Conservation (phyloP, 2,797 vertebrate genomes). For the Podarcis lilfordi region DNA sequence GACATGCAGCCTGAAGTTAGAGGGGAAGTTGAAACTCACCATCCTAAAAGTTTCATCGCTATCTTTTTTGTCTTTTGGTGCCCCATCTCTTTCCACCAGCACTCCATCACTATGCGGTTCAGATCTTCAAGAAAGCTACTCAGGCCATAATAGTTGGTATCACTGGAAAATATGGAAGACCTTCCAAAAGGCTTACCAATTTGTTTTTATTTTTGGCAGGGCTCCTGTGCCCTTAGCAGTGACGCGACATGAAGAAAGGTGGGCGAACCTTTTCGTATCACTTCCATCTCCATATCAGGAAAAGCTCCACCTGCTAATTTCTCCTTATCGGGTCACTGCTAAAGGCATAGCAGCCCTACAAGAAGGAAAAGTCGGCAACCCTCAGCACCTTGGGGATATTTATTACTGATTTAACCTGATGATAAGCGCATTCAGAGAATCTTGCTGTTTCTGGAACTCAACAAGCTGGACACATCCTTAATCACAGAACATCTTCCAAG, state of each 20-base stretch:
- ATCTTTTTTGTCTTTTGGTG: background rate
- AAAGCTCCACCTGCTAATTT: background rate
- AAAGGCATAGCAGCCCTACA: background rate
- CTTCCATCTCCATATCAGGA: background rate
- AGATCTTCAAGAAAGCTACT: background rate
- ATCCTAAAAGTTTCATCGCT: background rate
- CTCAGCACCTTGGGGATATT: background rate
- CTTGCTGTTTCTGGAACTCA: background rate
- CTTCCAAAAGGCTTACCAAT: background rate
- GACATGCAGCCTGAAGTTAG: background rate
- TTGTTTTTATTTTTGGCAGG: background rate
- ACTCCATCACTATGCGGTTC: background rate
- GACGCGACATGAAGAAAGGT: background rate
- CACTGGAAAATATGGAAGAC: background rate
- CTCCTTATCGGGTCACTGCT: background rate
- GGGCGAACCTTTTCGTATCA: background rate
- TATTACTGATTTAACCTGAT: background rate
- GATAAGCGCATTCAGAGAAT: background rate
- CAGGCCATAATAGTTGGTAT: background rate
- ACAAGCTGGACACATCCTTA: background rate
- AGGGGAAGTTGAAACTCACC: background rate
- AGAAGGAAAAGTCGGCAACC: background rate
- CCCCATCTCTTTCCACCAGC: background rate
- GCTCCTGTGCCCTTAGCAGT: background rate
- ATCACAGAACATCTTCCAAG: background rate